These are phyloP conservation scores for Delichon dasypus DNA, from an alignment of 2,797 vertebrate species.

Conservation along the genomic window DNA sequence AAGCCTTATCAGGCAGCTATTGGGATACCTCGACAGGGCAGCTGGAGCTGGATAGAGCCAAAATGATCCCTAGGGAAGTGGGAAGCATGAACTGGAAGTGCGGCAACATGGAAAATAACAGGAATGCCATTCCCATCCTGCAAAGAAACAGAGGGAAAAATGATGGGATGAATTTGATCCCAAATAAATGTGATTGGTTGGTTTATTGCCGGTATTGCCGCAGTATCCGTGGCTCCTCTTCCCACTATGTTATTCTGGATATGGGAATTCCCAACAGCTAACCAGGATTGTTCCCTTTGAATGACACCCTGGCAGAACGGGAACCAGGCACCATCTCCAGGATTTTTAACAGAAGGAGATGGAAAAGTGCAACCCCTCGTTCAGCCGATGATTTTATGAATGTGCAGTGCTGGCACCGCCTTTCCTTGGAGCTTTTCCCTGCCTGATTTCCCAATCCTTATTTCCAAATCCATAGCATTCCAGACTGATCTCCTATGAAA, in stretches of 20 bases:
- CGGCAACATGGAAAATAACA: background rate
- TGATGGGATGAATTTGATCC: background rate
- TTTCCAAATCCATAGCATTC: rapidly evolving
- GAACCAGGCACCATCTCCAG: background rate
- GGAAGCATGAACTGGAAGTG: rapidly evolving
- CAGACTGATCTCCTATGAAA: background rate
- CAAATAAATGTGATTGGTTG: background rate
- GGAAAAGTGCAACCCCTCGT: background rate
- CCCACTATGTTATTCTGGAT: background rate
- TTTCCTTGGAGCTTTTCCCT: background rate
- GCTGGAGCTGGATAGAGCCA: background rate
- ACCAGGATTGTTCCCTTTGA: background rate
- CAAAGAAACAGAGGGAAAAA: background rate
- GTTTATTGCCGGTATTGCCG: rapidly evolving
- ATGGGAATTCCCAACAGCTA: background rate
- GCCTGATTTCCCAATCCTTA: background rate
- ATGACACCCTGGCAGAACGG: background rate
- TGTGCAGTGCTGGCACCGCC: background rate
- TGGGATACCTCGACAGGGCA: rapidly evolving
- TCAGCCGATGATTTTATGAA: background rate
- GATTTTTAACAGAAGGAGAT: background rate
- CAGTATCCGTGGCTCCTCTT: background rate
- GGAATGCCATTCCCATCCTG: background rate
- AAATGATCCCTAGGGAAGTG: background rate
- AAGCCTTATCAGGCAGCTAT: background rate